These are phyloP conservation scores for Psittacula derbiana DNA, from an alignment of 2,797 vertebrate species.

Conservation along the genomic window DNA sequence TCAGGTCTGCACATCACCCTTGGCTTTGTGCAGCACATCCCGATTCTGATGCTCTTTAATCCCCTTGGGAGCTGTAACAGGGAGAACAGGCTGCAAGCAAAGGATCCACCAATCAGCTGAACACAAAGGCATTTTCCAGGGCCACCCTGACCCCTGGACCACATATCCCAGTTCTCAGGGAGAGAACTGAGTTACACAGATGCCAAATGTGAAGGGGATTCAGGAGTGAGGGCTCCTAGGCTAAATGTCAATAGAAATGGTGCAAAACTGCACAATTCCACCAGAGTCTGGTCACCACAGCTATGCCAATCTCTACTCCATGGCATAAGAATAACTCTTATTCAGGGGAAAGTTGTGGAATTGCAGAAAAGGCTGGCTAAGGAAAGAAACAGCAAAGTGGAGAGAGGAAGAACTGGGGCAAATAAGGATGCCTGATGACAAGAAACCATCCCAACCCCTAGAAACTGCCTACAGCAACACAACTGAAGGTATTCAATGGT, in stretches of 20 bases:
- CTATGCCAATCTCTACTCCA: background rate
- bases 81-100: background rate
- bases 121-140: background rate
- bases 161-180: background rate
- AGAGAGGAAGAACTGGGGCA: background rate
- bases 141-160: background rate
- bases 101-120: background rate
- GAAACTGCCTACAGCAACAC: background rate
- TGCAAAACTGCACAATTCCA: background rate
- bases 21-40: background rate
- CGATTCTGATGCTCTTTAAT: background rate
- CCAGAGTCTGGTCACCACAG: background rate
- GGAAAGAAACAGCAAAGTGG: background rate
- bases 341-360: background rate
- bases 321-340: background rate
- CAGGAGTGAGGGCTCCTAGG: background rate
- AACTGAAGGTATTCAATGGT: background rate
- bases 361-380: background rate
- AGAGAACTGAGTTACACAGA: background rate
- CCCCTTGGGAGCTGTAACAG: background rate
- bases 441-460: background rate
- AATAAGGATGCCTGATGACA: background rate
- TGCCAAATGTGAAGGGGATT: background rate
- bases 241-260: background rate
- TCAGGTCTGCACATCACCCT: background rate